Conservation (phyloP, 2,797 vertebrate species). For the Rhyacichthys aspro region DNA sequence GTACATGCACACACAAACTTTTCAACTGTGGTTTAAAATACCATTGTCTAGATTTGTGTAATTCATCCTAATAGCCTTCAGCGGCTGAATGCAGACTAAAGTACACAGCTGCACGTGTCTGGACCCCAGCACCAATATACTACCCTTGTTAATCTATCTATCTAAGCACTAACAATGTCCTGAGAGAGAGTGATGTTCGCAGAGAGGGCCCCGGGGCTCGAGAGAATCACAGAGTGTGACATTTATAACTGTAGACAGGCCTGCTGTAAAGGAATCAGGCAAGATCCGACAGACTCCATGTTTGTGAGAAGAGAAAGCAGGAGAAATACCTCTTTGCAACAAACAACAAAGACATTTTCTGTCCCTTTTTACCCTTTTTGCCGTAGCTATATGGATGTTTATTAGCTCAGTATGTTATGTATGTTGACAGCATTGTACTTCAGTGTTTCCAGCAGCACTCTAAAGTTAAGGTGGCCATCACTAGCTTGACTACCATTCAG, state of each 20-base stretch:
- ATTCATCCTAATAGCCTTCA: not conserved
- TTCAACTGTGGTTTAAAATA: not conserved
- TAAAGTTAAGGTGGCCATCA: too few relatives aligned
- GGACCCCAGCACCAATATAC: not conserved
- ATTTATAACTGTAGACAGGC: slow-evolving; percentile 58
- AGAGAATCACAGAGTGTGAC: slow-evolving; percentile 39
- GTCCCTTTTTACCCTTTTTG: too few relatives aligned
- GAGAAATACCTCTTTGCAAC: not conserved
- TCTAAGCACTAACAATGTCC: slow-evolving; percentile 25
- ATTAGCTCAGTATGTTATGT: too few relatives aligned
- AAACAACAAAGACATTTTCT: too few relatives aligned
- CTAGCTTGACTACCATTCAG: too few relatives aligned
- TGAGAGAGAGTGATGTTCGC: slow-evolving; percentile 18
- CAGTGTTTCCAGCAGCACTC: too few relatives aligned
- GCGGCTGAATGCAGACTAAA: not conserved
- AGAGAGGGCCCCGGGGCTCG: slow-evolving; percentile 35
- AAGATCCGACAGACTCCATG: slow-evolving; percentile 32
- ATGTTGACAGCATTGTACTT: too few relatives aligned
- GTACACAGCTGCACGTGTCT: slow-evolving; percentile 2
- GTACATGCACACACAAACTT: slow-evolving; percentile 10
- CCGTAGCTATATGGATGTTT: too few relatives aligned
- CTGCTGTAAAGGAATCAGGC: slow-evolving; percentile 41
- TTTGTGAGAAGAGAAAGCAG: not conserved
- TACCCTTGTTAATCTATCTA: slow-evolving; percentile 1
- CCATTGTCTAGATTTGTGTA: too few relatives aligned